These are phyloP conservation scores for Sphaerophoria taeniata DNA, from an alignment of 2,888 invertebrate genomes.

Conservation along the genomic window DNA sequence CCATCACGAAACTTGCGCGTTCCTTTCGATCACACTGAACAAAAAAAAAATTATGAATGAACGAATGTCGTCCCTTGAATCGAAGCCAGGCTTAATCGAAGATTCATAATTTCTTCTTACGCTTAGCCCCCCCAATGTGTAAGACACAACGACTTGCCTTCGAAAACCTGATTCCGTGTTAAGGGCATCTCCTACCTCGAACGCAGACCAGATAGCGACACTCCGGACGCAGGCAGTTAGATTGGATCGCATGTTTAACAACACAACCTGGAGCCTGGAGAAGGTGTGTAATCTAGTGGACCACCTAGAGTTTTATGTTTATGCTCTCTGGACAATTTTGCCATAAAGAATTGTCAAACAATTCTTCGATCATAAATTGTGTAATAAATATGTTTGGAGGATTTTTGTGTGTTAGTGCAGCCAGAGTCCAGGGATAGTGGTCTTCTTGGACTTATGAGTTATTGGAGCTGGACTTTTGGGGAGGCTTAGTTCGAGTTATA, in stretches of 20 bases:
- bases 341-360: constrained; percentile 77
- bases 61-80: constrained; percentile 56
- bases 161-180: constrained; percentile 54
- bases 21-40: constrained; percentile 33
- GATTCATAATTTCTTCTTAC: constrained; percentile 65
- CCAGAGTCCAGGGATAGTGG: constrained; percentile 14
- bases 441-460: constrained; percentile 59
- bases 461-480: constrained; percentile 67
- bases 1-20: constrained; percentile 47
- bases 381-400: constrained; percentile 75
- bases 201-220: neutral
- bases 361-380: constrained; percentile 76
- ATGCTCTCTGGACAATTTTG: constrained; percentile 76
- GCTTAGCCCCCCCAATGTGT: constrained; percentile 23
- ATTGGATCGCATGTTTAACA: constrained; percentile 62
- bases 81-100: constrained; percentile 40
- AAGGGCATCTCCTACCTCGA: constrained; percentile 24
- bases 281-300: constrained; percentile 75
- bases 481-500: constrained; percentile 75
- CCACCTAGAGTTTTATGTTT: constrained; percentile 77
- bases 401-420: constrained; percentile 40
- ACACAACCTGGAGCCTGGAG: constrained; percentile 69
- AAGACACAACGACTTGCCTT: no score
- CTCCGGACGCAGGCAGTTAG: constrained; percentile 19
- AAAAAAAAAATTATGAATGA: constrained; percentile 64